These are phyloP conservation scores for Telmatherina bonti DNA, from an alignment of 2,797 vertebrate genomes.

Conservation along the genomic window DNA sequence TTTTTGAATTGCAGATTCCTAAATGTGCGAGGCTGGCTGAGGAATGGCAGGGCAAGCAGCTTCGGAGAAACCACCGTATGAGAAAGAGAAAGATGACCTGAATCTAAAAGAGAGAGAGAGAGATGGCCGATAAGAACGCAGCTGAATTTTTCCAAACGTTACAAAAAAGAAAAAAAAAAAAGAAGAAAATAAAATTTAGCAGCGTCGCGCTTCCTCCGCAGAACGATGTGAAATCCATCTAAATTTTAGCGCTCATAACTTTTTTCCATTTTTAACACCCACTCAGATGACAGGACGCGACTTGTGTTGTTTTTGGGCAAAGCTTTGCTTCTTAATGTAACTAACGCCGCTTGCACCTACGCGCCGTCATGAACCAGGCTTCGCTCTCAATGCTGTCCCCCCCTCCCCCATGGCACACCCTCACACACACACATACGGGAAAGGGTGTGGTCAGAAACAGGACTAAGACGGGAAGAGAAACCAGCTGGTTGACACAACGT, in stretches of 20 bases:
- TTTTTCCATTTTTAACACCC: constrained; percentile 56
- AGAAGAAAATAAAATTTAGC: constrained; percentile 3
- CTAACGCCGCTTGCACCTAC: constrained; percentile 71
- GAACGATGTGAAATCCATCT: constrained; percentile 35
- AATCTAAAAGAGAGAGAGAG: constrained; percentile 41
- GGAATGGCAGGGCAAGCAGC: constrained; percentile 90
- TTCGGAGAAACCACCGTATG: constrained; percentile 78
- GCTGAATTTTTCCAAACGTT: constrained; percentile 58
- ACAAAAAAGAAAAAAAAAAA: constrained; percentile 6
- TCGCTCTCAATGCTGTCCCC: neutral
- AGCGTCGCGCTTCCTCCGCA: constrained; percentile 49
- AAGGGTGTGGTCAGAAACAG: constrained; percentile 77
- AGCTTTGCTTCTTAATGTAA: constrained; percentile 82
- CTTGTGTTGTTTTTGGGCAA: constrained; percentile 71
- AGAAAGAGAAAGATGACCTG: constrained; percentile 63
- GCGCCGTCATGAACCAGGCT: constrained; percentile 50
- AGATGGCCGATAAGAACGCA: constrained; percentile 47
- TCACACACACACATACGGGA: constrained; percentile 7
- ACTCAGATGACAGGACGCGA: constrained; percentile 33
- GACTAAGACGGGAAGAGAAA: constrained; percentile 48
- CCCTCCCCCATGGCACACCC: constrained; percentile 8
- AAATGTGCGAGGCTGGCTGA: constrained; percentile 88
- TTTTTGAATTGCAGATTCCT: constrained; percentile 95
- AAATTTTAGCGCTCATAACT: constrained; percentile 57
- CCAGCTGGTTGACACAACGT: constrained; percentile 9